These are phyloP conservation scores for Eublepharis macularius DNA, from an alignment of 2,113 vertebrate genomes.

Conservation along the genomic window DNA sequence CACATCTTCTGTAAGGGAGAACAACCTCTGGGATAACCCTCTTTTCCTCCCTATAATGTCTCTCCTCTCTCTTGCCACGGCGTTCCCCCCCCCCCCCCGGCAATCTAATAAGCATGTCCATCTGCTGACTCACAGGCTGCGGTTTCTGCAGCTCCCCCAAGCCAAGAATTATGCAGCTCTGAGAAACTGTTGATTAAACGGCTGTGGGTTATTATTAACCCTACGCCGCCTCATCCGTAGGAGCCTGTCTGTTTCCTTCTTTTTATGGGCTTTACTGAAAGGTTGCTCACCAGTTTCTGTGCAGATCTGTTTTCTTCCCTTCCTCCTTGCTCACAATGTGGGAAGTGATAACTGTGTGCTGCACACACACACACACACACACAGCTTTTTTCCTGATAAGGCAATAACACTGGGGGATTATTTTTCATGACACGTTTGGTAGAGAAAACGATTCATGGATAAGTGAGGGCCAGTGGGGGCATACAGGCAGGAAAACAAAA, in stretches of 20 bases:
- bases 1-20: rapidly evolving
- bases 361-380: no score
- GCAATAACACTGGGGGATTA: neutral
- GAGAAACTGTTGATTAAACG: neutral
- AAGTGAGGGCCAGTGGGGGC: neutral
- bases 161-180: neutral
- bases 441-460: neutral
- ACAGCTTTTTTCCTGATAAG: neutral
- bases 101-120: rapidly evolving
- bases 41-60: neutral
- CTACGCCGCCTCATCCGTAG: neutral
- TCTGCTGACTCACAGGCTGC: neutral
- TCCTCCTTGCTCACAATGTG: neutral
- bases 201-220: slow-evolving; percentile 24
- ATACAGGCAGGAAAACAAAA: neutral
- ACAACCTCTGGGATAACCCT: neutral
- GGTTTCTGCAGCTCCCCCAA: neutral
- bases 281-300: neutral
- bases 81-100: rapidly evolving
- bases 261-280: neutral
- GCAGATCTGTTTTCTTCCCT: neutral
- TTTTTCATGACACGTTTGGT: neutral
- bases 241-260: neutral
- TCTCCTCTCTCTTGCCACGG: neutral
- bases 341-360: neutral